Evolutionary conservation across 1,140 invertebrate genomes (phyloP), one percentile per base, ranked within the genome.

Genomic region (Cataglyphis hispanica): DNA sequence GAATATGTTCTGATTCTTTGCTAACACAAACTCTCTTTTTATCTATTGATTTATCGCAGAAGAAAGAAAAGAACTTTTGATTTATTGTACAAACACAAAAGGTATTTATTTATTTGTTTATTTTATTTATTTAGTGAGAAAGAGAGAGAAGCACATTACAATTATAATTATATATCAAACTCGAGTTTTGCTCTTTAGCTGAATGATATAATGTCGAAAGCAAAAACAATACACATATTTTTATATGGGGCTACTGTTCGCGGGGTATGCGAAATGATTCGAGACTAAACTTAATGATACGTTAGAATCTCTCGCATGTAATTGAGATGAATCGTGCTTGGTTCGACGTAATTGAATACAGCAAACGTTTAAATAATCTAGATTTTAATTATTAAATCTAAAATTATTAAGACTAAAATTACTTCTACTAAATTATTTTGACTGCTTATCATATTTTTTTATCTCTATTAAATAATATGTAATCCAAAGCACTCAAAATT

Each of bases 311-410:
- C 22, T 78, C 76, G 19, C 61, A 46, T 43, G 13, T 78, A 67
- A 78, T 78, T 78, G 27, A 78, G 40, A 78, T 50, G 40, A 78
- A 66, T 78, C 37, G 19, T 43, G 19, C 19, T 46, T 46, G 27
- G 2, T n/a, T 78, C 27, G 40, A 64, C 22, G 40, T 78, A 27
- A 77, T 63, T 77, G 10, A 53, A 50, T 22, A 31, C 43, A 64
- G 34, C 37, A 66, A 61, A 66, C 60, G 4, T 46, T 64, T n/a
- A 78, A 78, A 66, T 66, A 78, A 27, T 64, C 27, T 46, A 27
- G 19, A 11, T 19, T n/a, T 64, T 66, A n/a, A 50, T 77, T 27
- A 37, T 13, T 13, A 75, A 43, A 40, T 37, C 34, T n/a, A n/a
- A n/a, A n/a, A n/a, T n/a, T n/a, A n/a, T n/a, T n/a, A n/a, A n/a